Evolutionary conservation across 1,140 invertebrate genomes (phyloP).

Genomic region (Trichoplusia ni): DNA sequence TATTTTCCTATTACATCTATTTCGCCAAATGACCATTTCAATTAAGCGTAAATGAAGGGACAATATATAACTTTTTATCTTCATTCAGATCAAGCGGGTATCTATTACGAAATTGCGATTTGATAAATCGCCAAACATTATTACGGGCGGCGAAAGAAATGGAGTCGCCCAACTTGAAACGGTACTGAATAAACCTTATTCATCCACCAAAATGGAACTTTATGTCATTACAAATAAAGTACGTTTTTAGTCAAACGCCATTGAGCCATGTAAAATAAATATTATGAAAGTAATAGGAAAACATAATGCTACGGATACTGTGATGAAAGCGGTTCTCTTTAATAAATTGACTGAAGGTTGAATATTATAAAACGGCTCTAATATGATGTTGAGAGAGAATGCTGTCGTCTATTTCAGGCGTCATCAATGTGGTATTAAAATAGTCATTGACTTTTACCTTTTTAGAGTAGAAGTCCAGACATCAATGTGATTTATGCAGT

Average conservation of each 20-base stretch:
- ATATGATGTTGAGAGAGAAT: not conserved
- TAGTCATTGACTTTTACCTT: conserved; percentile 1
- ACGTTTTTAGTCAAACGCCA: conserved; percentile 38
- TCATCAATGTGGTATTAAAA: not conserved
- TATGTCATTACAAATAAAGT: conserved; percentile 38
- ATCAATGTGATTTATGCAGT: too few relatives aligned
- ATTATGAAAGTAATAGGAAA: conserved; percentile 66
- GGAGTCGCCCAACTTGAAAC: conserved; percentile 71
- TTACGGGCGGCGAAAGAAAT: conserved; percentile 78
- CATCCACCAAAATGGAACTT: conserved; percentile 44
- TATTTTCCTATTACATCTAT: conserved; percentile 1
- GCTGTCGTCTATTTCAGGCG: not conserved
- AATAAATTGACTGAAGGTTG: conserved; percentile 56
- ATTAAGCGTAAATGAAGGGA: conserved; percentile 37
- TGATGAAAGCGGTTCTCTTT: conserved; percentile 63
- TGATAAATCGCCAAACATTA: conserved; percentile 81
- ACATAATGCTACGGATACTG: conserved; percentile 57
- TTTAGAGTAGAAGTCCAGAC: not conserved
- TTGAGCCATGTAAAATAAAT: conserved; percentile 56
- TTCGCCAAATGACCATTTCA: conserved; percentile 32
- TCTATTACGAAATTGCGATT: conserved; percentile 81
- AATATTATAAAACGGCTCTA: conserved; percentile 31
- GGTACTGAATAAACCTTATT: conserved; percentile 42
- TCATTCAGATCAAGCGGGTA: conserved; percentile 71
- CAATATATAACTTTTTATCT: conserved; percentile 70